Percentiles rank a stretch among this genome's conserved stretches.
phyloP scores from a whole-genome alignment of 2,113 vertebrate species.

The Leptodactylus fuscus region DNA sequence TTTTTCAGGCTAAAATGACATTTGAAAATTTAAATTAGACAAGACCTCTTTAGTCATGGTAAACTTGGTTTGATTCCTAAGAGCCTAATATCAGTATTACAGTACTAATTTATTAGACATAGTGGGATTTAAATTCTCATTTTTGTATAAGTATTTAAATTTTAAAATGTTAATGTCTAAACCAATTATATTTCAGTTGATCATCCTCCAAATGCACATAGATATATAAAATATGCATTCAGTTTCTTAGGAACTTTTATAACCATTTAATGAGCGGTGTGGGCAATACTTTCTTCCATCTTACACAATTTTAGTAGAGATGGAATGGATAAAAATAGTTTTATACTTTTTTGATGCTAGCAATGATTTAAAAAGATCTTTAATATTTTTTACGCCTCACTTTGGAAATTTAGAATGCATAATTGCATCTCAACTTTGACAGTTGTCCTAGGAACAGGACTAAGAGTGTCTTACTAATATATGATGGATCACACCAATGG shows the following conservation, averaged over 20 bases:
- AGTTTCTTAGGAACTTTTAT: conserved; percentile 65
- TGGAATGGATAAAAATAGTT: neutral
- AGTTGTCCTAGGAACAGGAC: neutral
- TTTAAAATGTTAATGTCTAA: conserved; percentile 75
- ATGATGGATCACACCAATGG: too few relatives aligned
- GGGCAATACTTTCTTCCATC: neutral
- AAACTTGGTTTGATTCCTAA: conserved; percentile 65
- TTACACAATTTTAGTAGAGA: conserved; percentile 8
- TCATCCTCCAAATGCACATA: conserved; percentile 73
- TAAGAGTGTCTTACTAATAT: too few relatives aligned
- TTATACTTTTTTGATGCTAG: neutral
- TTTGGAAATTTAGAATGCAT: neutral
- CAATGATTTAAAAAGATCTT: neutral
- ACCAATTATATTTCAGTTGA: conserved; percentile 75
- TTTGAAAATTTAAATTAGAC: conserved; percentile 62
- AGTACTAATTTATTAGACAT: conserved; percentile 70
- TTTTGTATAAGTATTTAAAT: conserved; percentile 74
- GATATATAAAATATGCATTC: conserved; percentile 74
- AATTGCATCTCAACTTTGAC: neutral
- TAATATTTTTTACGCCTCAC: neutral
- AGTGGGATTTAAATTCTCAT: conserved; percentile 68
- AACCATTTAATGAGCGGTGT: conserved; percentile 62
- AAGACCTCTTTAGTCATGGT: conserved; percentile 65
- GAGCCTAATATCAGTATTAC: conserved; percentile 71
- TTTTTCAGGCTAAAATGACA: conserved; percentile 49